Conservation (phyloP, 2,113 vertebrate genomes). For the Platichthys stellatus region DNA sequence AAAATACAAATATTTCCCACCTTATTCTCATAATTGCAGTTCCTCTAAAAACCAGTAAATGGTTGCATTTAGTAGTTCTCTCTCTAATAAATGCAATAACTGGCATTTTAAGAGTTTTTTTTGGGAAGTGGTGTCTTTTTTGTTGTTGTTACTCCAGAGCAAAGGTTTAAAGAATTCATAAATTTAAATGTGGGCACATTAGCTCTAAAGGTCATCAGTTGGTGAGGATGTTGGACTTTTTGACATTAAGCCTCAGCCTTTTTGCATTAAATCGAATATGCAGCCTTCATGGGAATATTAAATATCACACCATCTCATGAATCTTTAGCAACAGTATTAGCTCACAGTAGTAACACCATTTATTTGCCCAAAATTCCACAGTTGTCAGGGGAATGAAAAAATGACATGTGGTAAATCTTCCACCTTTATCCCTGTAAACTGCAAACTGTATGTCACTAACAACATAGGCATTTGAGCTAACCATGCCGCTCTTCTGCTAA, state of each 20-base stretch:
- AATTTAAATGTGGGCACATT: background rate
- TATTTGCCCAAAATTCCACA: too few relatives aligned
- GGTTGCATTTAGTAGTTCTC: too few relatives aligned
- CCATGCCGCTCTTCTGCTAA: too few relatives aligned
- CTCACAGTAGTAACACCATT: too few relatives aligned
- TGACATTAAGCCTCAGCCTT: background rate
- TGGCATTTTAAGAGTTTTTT: background rate
- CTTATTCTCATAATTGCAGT: background rate
- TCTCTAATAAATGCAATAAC: background rate
- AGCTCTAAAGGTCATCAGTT: background rate
- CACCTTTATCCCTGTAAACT: too few relatives aligned
- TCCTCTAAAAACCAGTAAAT: background rate
- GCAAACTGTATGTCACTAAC: too few relatives aligned
- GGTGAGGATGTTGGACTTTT: background rate
- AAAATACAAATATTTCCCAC: background rate
- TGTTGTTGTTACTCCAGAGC: too few relatives aligned
- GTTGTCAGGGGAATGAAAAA: too few relatives aligned
- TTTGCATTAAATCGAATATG: background rate
- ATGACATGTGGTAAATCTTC: too few relatives aligned
- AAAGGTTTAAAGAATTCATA: background rate
- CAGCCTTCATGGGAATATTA: background rate
- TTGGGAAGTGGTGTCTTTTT: too few relatives aligned
- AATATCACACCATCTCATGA: background rate
- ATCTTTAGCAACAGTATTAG: background rate
- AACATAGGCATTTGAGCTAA: too few relatives aligned